Base-by-base conservation (phyloP, 2,888 invertebrate genomes). In the Ypsolopha sequella region DNA sequence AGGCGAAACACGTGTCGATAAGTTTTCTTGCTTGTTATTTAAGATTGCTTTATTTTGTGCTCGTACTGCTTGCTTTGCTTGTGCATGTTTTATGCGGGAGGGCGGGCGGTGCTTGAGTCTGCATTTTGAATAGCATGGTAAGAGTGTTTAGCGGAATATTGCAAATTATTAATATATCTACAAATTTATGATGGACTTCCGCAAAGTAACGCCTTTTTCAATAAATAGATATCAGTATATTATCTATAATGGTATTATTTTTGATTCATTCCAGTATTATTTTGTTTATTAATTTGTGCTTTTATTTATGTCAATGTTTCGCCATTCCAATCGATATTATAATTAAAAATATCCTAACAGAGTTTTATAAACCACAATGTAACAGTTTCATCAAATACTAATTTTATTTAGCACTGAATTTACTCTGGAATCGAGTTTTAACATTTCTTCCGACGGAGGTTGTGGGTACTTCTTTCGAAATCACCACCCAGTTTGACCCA, bases 241-340 rank as follows among this genome's bases (percentile, higher is more conserved):
- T n/a, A 24, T 47, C 24, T 24, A 24, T 24, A 24, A 24, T 47
- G 33, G 47, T 45, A 36, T 52, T 52, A 59, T 57, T 55, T 56
- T 55, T 54, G 55, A 54, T 55, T 50, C 43, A 39, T 34, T 35
- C 64, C 67, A 64, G 62, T 64, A 65, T 66, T 63, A 61, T 73
- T 70, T 64, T 62, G 60, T 64, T 63, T 66, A 66, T 66, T 67
- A 64, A 57, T 68, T 68, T 62, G 58, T 58, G 68, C 72, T 62
- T 56, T 68, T 71, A 63, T 65, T 52, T 51, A 59, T 59, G 65
- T 73, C 80, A 66, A 66, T 78, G 75, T 79, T 65, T 71, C 75
- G 36, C 36, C 47, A 36, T 47, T 8, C 36, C 11, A 14, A 14
- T 24, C 6, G 9, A 43, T 43, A 14, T 43, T 43, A 43, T 9